Base-by-base conservation (phyloP, 2,797 vertebrate genomes). In the Danio kyathit region DNA sequence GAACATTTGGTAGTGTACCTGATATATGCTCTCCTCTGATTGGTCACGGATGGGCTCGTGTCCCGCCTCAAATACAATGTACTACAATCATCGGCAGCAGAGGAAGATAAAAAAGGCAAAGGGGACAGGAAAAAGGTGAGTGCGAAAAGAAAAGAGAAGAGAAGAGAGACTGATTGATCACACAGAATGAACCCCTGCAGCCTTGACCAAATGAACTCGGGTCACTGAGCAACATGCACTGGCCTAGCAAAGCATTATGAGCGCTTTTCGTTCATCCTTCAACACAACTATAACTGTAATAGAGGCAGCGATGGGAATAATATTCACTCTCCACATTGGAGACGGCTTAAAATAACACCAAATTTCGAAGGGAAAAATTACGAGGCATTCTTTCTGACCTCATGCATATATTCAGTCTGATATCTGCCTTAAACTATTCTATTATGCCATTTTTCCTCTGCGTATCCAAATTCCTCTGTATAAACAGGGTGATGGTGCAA, bases 61-160 rank as follows among this genome's bases (percentile, higher is more conserved):
- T 97, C 98, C 98, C 93, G 98, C 98, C 96, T 99, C 98, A 98
- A 99, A 99, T 93, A 99, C 98, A 97, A 99, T 99, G 96, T 99
- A 99, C 98, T 99, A 97, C 92, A 92, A 94, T 29, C 93, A 90
- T 91, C 94, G 92, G 94, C 95, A 88, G 96, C 95, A 92, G 93
- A 79, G 67, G 73, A 77, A 87, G 91, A 94, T 93, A 94, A 89
- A 94, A 29, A 90, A 93, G 73, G 80, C 51, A 82, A 73, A 86
- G 93, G 29, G 93, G 91, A 89, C 94, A 92, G 89, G 93, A 91
- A 91, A 91, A 95, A 94, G 92, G 92, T 76, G 44, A 65, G 74
- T 76, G 88, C 91, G 89, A 91, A 90, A 93, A 85, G 84, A 79
- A 86, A 87, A 88, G 74, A 84, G 85, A 87, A 90, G 76, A 87